Conservation (phyloP, 64 coral and sea anemone species). For the Montipora capricornis region DNA sequence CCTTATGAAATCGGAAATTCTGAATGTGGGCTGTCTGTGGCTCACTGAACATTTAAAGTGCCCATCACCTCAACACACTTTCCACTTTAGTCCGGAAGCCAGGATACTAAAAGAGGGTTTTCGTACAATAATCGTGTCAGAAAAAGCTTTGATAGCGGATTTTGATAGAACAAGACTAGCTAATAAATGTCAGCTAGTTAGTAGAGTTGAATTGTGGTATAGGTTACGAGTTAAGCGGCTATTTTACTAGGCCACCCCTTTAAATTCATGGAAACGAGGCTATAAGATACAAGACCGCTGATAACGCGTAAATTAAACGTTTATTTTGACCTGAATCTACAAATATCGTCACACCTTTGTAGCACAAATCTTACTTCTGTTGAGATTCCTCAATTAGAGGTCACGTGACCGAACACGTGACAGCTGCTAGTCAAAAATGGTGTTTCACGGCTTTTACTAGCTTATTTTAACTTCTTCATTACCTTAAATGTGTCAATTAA, state of each 20-base stretch:
- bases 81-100: slow-evolving; percentile 12
- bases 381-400: neutral
- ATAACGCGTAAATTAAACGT: slow-evolving; percentile 28
- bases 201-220: slow-evolving; percentile 61
- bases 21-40: too few species aligned
- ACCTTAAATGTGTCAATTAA: neutral
- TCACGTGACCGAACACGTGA: slow-evolving; percentile 46
- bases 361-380: neutral
- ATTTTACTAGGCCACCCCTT: neutral
- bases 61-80: too few species aligned
- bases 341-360: slow-evolving; percentile 25
- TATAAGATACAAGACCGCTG: neutral
- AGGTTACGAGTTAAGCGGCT: slow-evolving; percentile 38
- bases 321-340: slow-evolving; percentile 6
- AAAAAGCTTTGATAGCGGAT: neutral
- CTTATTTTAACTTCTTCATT: neutral
- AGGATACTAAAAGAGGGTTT: slow-evolving; percentile 22
- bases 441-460: slow-evolving; percentile 21
- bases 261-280: slow-evolving; percentile 38
- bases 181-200: slow-evolving; percentile 51
- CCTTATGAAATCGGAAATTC: too few species aligned
- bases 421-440: neutral
- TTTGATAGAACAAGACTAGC: neutral
- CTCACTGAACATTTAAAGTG: too few species aligned
- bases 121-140: slow-evolving; percentile 39